Percentiles rank a stretch among this genome's conserved stretches.
These are phyloP conservation scores for Calliopsis andreniformis DNA, from an alignment of 1,140 invertebrate genomes.

Conservation along the genomic window DNA sequence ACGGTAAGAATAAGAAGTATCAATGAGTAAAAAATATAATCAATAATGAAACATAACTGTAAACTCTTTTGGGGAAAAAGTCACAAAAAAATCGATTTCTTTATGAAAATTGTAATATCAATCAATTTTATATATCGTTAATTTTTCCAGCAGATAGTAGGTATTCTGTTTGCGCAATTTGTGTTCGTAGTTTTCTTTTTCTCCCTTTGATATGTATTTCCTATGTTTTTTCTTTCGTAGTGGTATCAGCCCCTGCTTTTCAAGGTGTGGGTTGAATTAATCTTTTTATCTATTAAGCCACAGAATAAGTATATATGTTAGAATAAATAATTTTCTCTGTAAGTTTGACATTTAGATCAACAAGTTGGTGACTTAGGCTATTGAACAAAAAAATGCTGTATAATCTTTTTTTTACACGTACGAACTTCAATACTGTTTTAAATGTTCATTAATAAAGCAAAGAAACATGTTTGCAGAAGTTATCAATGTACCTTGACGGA, in stretches of 20 bases:
- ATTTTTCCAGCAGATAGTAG: conserved; percentile 46
- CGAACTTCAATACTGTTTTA: conserved; percentile 72
- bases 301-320: conserved; percentile 43
- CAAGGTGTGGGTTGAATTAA: conserved; percentile 30
- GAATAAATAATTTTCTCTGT: conserved; percentile 54
- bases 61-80: conserved; percentile 19
- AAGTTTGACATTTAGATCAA: conserved; percentile 57
- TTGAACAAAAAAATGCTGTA: conserved; percentile 56
- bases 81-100: conserved; percentile 27
- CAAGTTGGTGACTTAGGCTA: conserved; percentile 53
- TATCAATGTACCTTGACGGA: conserved; percentile 67
- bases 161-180: conserved; percentile 54
- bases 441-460: conserved; percentile 73
- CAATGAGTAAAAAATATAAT: conserved; percentile 47
- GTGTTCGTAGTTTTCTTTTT: conserved; percentile 37
- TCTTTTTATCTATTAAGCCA: conserved; percentile 48
- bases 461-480: conserved; percentile 64
- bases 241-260: not conserved
- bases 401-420: conserved; percentile 74
- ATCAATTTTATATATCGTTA: conserved; percentile 39
- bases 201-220: no score
- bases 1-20: conserved; percentile 57
- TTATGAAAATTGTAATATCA: conserved; percentile 41
- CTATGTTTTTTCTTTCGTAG: conserved; percentile 40
- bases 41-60: conserved; percentile 30